Evolutionary conservation across 2,797 vertebrate genomes (phyloP), one percentile per base, ranked within the genome.

Genomic region (Ceyx erithaca): DNA sequence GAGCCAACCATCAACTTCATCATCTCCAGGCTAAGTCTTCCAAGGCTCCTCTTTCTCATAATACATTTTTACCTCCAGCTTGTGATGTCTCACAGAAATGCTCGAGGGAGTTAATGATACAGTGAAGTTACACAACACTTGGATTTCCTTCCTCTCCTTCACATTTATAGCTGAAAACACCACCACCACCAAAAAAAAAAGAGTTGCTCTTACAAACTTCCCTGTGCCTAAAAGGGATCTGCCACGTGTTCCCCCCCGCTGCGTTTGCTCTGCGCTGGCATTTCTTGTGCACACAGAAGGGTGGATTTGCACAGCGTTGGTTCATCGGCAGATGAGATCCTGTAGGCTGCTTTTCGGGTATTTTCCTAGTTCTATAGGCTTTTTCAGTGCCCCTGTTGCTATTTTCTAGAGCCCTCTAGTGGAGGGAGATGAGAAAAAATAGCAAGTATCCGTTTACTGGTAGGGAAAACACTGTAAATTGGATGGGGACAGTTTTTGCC

Each of bases 341-440:
- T 54, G 17, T 16, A 30, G 20, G 20, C 13, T 43, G 12, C 19
- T 89, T 25, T 89, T 37, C 43, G 19, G 62, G 23, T 55, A 28
- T 67, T 91, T 86, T 73, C 45, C n/a, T 62, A 59, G 26, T 59
- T 86, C 64, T 43, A 40, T 4, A 71, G 35, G 4, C 45, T 61
- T 86, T 75, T 87, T 41, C 57, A 80, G 7, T 43, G 20, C 8
- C 30, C 12, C 12, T 73, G 1, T 7, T 77, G 67, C 68, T 91
- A 23, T 76, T 81, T 91, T 72, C 63, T 91, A 77, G 83, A 89
- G 87, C 92, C 90, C 87, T 91, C 95, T 96, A 68, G 71, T 94
- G 94, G 89, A 86, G 9, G 17, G 5, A 86, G 14, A 40, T 62
- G 9, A 63, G 37, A 76, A 85, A 57, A 87, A 48, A 40, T 12